Percentiles rank a stretch among this genome's conserved stretches.
Evolutionary conservation across 2,797 vertebrate genomes (phyloP).

Genomic region (Clarias pachynema): DNA sequence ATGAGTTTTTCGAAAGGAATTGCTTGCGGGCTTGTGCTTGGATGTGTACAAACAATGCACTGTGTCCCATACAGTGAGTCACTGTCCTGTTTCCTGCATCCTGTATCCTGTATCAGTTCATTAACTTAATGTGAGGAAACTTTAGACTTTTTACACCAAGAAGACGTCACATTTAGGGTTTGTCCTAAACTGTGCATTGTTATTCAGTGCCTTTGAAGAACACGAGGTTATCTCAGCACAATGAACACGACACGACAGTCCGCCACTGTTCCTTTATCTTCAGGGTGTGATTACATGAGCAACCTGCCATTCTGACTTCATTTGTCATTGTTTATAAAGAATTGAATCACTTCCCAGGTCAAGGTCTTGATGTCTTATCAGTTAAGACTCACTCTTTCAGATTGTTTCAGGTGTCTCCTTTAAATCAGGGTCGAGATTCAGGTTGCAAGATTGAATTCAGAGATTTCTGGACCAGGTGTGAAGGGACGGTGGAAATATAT

Average conservation of each 20-base stretch:
- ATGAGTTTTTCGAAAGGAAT: not conserved
- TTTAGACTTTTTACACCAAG: not conserved
- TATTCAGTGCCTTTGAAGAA: constrained; percentile 9
- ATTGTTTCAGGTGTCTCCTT: not conserved
- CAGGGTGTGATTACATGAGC: constrained; percentile 18
- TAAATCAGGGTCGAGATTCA: not conserved
- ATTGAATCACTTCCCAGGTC: not conserved
- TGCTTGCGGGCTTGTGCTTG: not conserved
- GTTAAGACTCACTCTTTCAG: not conserved
- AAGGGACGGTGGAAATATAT: not conserved
- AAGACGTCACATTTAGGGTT: not conserved
- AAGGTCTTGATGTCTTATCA: not conserved
- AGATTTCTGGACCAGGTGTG: not conserved
- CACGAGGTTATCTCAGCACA: not conserved
- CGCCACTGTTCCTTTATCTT: constrained; percentile 10
- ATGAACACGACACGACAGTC: constrained; percentile 15
- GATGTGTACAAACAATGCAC: constrained; percentile 14
- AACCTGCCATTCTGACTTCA: constrained; percentile 54
- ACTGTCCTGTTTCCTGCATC: constrained; percentile 1
- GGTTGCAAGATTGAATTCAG: not conserved
- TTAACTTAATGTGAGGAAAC: not conserved
- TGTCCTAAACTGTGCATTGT: not conserved
- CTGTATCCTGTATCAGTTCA: constrained; percentile 19
- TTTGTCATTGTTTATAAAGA: constrained; percentile 30
- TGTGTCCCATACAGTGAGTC: constrained; percentile 3